Percentiles rank a stretch among this genome's conserved stretches.
Evolutionary conservation across 2,113 vertebrate species (phyloP).

Genomic region (Copsychus sechellarum): DNA sequence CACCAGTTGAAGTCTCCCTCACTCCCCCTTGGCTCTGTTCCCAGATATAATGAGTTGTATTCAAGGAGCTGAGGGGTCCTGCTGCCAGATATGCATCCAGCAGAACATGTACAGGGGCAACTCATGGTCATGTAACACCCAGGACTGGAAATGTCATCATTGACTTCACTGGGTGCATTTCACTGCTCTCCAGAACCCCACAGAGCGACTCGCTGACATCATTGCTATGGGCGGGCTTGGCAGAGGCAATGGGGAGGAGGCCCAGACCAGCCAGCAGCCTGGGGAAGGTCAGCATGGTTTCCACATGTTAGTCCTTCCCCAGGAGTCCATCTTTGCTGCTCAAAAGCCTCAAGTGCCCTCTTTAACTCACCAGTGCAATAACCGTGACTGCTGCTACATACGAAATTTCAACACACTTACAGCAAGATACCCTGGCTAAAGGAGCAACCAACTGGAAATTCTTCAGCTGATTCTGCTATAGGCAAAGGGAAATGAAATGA

Average conservation of each 20-base stretch:
- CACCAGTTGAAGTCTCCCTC: slow-evolving; percentile 25
- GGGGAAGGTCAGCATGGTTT: slow-evolving; percentile 1
- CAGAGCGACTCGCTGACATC: slow-evolving; percentile 42
- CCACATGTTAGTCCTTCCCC: neutral
- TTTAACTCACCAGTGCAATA: slow-evolving; percentile 7
- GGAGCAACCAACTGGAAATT: neutral
- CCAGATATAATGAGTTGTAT: slow-evolving; percentile 7
- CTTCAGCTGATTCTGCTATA: neutral
- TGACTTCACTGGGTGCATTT: slow-evolving; percentile 40
- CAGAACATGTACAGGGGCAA: neutral
- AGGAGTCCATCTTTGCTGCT: neutral
- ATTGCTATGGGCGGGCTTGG: neutral
- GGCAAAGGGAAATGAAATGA: neutral
- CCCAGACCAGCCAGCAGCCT: neutral
- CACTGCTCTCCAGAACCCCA: slow-evolving; percentile 37
- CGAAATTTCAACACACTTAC: neutral
- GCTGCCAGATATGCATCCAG: slow-evolving; percentile 23
- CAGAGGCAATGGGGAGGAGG: neutral
- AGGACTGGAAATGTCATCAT: neutral
- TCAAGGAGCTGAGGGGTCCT: slow-evolving; percentile 8
- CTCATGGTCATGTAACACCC: neutral
- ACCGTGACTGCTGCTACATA: neutral
- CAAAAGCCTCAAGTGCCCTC: slow-evolving; percentile 37
- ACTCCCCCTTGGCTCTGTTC: slow-evolving; percentile 21
- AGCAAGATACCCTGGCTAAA: neutral